Conservation (phyloP, 2,888 invertebrate species). For the Amphipyra berbera region DNA sequence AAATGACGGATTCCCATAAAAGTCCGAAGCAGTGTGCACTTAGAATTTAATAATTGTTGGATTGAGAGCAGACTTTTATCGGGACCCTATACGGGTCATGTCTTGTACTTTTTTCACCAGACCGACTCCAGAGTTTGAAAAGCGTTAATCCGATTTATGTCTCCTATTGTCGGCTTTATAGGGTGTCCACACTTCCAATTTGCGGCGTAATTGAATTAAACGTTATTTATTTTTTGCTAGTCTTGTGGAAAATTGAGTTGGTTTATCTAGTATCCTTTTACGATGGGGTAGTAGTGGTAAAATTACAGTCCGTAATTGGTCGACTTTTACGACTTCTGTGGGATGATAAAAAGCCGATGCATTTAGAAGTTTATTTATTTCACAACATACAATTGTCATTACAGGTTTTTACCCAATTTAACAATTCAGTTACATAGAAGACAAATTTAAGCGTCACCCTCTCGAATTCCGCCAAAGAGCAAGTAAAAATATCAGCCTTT, state of each 20-base stretch:
- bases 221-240: conserved; percentile 25
- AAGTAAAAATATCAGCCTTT: no score
- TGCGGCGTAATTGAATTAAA: conserved; percentile 27
- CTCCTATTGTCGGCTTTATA: conserved; percentile 56
- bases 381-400: no score
- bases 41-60: conserved; percentile 25
- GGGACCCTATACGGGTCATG: conserved; percentile 8
- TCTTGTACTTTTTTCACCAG: conserved; percentile 44
- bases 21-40: conserved; percentile 4
- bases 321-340: no score
- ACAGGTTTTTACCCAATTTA: no score
- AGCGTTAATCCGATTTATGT: conserved; percentile 63
- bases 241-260: conserved; percentile 23
- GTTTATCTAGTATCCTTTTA: conserved; percentile 24
- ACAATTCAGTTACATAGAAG: no score
- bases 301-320: no score
- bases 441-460: no score
- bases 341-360: no score
- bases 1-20: no score
- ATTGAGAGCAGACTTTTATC: conserved; percentile 20
- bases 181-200: conserved; percentile 44
- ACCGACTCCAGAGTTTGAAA: conserved; percentile 56
- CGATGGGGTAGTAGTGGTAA: background rate
- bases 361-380: no score
- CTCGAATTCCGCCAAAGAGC: no score